Conservation (phyloP, 2,113 vertebrate genomes). For the Thunnus thynnus region DNA sequence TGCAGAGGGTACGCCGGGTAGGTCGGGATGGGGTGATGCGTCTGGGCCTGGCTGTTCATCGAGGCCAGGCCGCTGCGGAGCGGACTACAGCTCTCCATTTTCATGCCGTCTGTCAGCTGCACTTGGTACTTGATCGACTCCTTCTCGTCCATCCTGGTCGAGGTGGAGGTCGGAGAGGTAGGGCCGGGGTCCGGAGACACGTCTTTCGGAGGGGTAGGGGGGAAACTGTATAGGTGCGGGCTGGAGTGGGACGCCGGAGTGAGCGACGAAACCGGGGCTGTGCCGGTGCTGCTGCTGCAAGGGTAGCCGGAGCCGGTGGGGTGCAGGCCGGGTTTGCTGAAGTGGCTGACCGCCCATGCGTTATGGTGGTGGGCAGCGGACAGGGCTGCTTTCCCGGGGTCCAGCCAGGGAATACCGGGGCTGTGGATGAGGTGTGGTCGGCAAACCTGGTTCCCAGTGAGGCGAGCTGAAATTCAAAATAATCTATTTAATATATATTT, state of each 20-base stretch:
- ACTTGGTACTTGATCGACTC: conserved; percentile 97
- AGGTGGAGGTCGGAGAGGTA: conserved; percentile 90
- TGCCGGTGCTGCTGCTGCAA: conserved; percentile 88
- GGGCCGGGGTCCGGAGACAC: conserved; percentile 95
- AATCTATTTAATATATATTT: not conserved
- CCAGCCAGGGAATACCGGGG: conserved; percentile 96
- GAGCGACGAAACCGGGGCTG: conserved; percentile 90
- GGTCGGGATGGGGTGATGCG: conserved; percentile 97
- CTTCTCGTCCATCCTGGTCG: conserved; percentile 93
- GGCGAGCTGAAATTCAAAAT: conserved; percentile 88
- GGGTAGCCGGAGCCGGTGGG: conserved; percentile 93
- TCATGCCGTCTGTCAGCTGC: conserved; percentile 93
- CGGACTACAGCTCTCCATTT: conserved; percentile 96
- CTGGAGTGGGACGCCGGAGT: conserved; percentile 91
- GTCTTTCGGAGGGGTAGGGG: conserved; percentile 98
- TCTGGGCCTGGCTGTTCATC: conserved; percentile 91
- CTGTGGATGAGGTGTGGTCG: conserved; percentile 98
- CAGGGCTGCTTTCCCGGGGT: conserved; percentile 95
- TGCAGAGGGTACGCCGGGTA: conserved; percentile 94
- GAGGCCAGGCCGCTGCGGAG: conserved; percentile 90
- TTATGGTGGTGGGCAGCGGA: conserved; percentile 94
- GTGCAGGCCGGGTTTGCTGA: conserved; percentile 95
- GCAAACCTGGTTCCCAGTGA: conserved; percentile 96
- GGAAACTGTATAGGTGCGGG: conserved; percentile 96
- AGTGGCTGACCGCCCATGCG: conserved; percentile 98